A percentile compares a stretch with the other conserved stretches of the same genome.
Conservation (phyloP, 2,797 vertebrate species). For the Trachurus trachurus region DNA sequence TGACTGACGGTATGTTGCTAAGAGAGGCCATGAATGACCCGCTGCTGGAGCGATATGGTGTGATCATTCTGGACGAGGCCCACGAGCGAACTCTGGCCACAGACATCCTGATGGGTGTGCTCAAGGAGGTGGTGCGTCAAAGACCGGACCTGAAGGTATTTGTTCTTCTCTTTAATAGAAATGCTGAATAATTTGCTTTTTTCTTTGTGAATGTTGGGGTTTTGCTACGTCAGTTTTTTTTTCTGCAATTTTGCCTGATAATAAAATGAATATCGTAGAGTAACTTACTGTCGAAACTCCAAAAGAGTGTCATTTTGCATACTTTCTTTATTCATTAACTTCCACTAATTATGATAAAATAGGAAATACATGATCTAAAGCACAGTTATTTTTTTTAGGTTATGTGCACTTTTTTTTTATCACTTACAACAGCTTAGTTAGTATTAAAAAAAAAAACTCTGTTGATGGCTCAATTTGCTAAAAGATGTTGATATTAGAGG, state of each 20-base stretch:
- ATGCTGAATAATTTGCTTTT: not conserved
- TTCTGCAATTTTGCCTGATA: not conserved
- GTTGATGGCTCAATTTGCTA: not conserved
- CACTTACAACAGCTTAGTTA: not conserved
- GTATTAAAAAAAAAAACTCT: too few relatives aligned
- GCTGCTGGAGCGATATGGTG: conserved; percentile 95
- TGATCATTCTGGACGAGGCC: conserved; percentile 98
- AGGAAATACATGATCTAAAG: not conserved
- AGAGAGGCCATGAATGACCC: conserved; percentile 99
- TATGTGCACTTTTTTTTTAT: too few relatives aligned
- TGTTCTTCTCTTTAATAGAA: not conserved
- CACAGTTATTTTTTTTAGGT: not conserved
- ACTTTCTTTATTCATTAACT: not conserved
- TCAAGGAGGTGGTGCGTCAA: conserved; percentile 98
- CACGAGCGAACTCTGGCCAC: conserved; percentile 98
- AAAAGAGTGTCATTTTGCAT: not conserved
- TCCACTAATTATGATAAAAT: not conserved
- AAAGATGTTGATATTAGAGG: too few relatives aligned
- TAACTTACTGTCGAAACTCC: not conserved
- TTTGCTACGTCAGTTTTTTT: not conserved
- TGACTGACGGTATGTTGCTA: conserved; percentile 99
- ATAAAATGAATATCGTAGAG: not conserved
- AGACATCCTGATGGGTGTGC: conserved; percentile 98
- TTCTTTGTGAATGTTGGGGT: not conserved
- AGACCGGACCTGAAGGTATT: conserved; percentile 95